Evolutionary conservation across 1,140 invertebrate genomes (phyloP).

Genomic region (Stenopsyche tienmushanensis): DNA sequence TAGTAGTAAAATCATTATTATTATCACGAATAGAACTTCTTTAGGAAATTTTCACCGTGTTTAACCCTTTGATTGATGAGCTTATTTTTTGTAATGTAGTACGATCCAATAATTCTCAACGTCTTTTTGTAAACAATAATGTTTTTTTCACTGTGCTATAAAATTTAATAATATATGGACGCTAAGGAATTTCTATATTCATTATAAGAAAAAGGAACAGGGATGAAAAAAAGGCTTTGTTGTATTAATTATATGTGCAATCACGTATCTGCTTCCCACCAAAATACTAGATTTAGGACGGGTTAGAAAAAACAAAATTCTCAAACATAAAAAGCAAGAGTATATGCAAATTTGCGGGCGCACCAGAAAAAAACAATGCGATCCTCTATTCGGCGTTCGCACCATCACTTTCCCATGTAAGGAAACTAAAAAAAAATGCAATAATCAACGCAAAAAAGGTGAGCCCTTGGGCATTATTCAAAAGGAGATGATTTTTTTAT

Average conservation of each 20-base stretch:
- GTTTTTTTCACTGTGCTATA: no score
- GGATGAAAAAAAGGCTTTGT: no score
- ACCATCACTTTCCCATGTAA: slow-evolving; percentile 32
- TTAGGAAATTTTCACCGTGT: no score
- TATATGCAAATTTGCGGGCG: slow-evolving; percentile 34
- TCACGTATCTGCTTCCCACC: slow-evolving; percentile 35
- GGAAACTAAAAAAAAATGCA: slow-evolving; percentile 27
- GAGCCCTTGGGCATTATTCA: slow-evolving; percentile 9
- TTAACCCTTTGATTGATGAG: no score
- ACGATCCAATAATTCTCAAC: no score
- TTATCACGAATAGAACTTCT: no score
- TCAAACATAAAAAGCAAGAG: slow-evolving; percentile 24
- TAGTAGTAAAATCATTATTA: no score
- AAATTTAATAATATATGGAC: no score
- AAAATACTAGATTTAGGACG: not conserved
- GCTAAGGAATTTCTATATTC: no score
- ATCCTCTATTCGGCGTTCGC: slow-evolving; percentile 11
- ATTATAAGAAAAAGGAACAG: no score
- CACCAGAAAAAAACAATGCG: slow-evolving; percentile 32
- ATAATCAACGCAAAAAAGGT: slow-evolving; percentile 1
- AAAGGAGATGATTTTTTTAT: not conserved
- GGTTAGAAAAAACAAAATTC: slow-evolving; percentile 19
- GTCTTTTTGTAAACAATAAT: no score
- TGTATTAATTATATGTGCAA: slow-evolving; percentile 35
- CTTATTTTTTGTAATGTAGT: no score